Base-by-base conservation (phyloP, 30 jellyfish, hydroid and myxozoan genomes). In the Pseudorhiza aurosa region DNA sequence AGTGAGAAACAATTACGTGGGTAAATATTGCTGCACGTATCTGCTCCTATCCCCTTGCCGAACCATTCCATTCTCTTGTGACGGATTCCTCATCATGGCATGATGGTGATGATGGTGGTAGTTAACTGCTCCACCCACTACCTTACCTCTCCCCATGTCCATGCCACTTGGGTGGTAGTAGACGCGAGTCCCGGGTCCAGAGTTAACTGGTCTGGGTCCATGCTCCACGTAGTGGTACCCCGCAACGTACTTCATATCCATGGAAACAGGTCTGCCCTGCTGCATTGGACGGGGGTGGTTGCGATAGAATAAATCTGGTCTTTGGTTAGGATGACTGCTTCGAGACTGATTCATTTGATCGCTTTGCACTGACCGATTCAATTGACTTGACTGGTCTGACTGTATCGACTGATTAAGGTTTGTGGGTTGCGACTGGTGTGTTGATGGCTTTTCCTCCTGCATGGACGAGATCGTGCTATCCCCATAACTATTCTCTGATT, bases 141-240 rank as follows among this genome's bases (percentile, higher is more conserved):
- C 53, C 33, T 51, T 80, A n/a, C 27, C 68, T 46, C 91, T 67
- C 26, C 50, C 65, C 28, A 77, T 77, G 44, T 80, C 91, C 44
- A 65, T 24, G 22, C 58, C 58, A 21, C 60, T 65, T 12, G 91
- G 63, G 45, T 65, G 65, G 39, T 63, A 46, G 21, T 28, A 35
- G 12, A n/a, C n/a, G 19, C 91, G 79, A 37, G 42, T 65, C 31
- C 31, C 91, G 7, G 77, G 80, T 17, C 83, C 91, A 58, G 65
- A 12, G 75, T 49, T 65, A 33, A 42, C 77, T 8, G 91, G 91
- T 33, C 88, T 44, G 47, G 95, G 95, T 19, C 95, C 95, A 53
- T 84, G 95, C 62, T 84, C 95, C 35, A 84, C 71, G 59, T 84
- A 84, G 28, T 84, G 95, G 37, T 84, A 84, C 2, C 95, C 95